Base-by-base conservation (phyloP, 1,140 invertebrate genomes). In the Drosophila ohnishii region DNA sequence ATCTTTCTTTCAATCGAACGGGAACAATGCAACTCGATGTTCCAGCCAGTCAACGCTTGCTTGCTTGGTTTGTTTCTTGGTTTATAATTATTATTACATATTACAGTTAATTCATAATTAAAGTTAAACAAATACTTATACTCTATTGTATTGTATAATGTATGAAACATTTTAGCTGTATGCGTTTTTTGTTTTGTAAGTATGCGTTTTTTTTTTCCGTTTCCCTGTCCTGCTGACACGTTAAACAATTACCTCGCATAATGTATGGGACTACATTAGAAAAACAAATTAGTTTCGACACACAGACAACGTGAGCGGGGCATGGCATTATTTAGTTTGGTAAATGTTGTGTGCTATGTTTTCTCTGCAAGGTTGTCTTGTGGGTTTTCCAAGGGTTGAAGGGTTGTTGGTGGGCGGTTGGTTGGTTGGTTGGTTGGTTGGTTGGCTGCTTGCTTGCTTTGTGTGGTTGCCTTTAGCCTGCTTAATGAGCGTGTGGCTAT, bases 81-180 rank as follows among this genome's bases (percentile, higher is more conserved):
- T 56, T 77, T 78, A 53, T 88, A 80, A 62, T 88, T 75, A 83
- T 83, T 65, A 83, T 80, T 87, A 87, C 84, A 83, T 80, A 80
- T 77, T 87, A 88, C 84, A 87, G 51, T 88, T 70, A 80, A 69
- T 87, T 71, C 75, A 79, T 86, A 86, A 87, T 84, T 87, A 87
- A 88, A 78, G 86, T 88, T 87, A 87, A 87, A 87, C 83, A 87
- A 87, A 84, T 88, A 87, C 83, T 87, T 87, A 87, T 61, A 13
- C 53, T 66, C 84, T 84, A 87, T 84, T 83, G 83, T 87, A 87
- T 78, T 84, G 74, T 69, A 69, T 82, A 74, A 69, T 63, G 69
- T 83, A 78, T 83, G 77, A 82, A 82, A 82, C 79, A 75, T 74
- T 76, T 58, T 62, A 59, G 75, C 62, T 65, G 60, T 72, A 40